Evolutionary conservation across 1,140 invertebrate genomes (phyloP), one percentile per base, ranked within the genome.

Genomic region (Druon quercuslanigerum): DNA sequence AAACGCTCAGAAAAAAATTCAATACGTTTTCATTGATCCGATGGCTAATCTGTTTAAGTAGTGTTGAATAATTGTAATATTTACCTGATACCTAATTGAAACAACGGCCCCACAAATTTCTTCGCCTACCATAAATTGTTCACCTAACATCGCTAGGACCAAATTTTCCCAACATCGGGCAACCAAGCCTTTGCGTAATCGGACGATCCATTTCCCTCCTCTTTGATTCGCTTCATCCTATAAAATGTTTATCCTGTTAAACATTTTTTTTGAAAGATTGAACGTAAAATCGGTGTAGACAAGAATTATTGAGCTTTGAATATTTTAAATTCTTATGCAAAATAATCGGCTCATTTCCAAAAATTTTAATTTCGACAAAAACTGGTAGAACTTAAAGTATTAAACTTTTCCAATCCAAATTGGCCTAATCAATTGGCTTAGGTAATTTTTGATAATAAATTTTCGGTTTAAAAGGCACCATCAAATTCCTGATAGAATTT

Each of bases 21-120:
- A 76, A 76, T 60, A 13, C 66, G 2, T 56, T 51, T 25, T 8
- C 0, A 66, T 20, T 0, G 12, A 14, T 19, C 16, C 20, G 8
- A 9, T 56, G 1, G 16, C 54, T 56, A 19, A 13, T 7, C 8
- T 56, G 8, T 46, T 46, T n/a, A 13, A n/a, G 54, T 19, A 56
- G 16, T 56, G 11, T 56, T 14, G 7, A 70, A 14, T 50, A 50
- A 33, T 50, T 33, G 1, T 33, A 40, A 70, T 33, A 72, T 74
- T 88, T 91, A 97, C 96, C 94, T 97, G 96, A 92, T 96, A 98
- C 85, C 97, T 94, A 84, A 99, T 95, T 70, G 98, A 99, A 82
- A 99, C 95, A 72, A 99, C 98, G 79, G 98, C 96, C 3, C 98
- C 99, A 93, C 98, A 99, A 82, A 99, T 98, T 93, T 99, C 99